Conservation (phyloP, 2,113 vertebrate genomes). For the Chelonoidis abingdonii region DNA sequence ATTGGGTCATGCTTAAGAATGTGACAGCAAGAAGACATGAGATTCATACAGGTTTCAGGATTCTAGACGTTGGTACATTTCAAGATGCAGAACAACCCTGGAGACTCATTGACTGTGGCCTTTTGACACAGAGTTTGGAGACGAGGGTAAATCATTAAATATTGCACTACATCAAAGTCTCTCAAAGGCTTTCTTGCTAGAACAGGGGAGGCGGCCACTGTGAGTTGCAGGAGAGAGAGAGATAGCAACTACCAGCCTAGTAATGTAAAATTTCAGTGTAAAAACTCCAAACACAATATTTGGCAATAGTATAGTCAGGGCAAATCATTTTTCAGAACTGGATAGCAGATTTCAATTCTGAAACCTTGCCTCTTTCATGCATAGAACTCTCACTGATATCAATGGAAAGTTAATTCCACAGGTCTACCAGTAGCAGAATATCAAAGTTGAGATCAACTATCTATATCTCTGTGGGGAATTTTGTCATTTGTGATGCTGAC, state of each 20-base stretch:
- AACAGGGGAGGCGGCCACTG: background rate
- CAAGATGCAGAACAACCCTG: background rate
- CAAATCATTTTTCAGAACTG: background rate
- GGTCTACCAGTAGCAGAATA: background rate
- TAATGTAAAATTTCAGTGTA: background rate
- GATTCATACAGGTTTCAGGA: background rate
- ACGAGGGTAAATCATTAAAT: background rate
- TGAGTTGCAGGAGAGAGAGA: background rate
- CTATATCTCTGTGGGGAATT: background rate
- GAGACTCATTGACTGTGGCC: rapidly evolving
- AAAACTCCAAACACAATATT: background rate
- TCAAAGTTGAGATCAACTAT: background rate
- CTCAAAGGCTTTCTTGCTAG: background rate
- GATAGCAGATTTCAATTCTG: background rate
- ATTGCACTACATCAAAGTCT: rapidly evolving
- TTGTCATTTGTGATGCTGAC: background rate
- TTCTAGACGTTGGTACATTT: background rate
- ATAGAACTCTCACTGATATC: background rate
- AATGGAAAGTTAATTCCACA: background rate
- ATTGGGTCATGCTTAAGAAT: background rate
- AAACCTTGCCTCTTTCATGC: background rate
- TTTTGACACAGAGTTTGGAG: background rate
- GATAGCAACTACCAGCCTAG: background rate
- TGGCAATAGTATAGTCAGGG: background rate
- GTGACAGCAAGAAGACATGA: background rate